Evolutionary conservation across 2,888 invertebrate species (phyloP), one percentile per base, ranked within the genome.

Genomic region (Allolobophora icterica): DNA sequence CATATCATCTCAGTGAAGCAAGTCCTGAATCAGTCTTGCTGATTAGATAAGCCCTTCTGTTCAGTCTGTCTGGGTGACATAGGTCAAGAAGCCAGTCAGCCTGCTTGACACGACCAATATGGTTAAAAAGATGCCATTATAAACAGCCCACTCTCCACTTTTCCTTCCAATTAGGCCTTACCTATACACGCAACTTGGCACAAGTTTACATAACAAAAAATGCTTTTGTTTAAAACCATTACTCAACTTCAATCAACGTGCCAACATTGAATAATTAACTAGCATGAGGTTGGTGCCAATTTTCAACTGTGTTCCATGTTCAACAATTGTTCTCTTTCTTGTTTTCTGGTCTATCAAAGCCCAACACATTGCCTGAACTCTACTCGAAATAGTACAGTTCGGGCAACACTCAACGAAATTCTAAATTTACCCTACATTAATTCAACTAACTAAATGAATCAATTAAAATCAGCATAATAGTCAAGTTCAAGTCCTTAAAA

Each of bases 21-120:
- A 45, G 90, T 30, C 52, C 35, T 45, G 90, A 34, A 35, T 90
- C 34, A 71, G 42, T 90, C 40, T 90, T 8, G 33, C 21, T 90
- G 90, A 33, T 30, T 90, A 42, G 71, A 71, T 71, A 71, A n/a
- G n/a, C 8, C 19, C 6, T 52, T 52, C 52, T 52, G 24, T 24
- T 24, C n/a, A n/a, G n/a, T 1, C 71, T n/a, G 71, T 71, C 52
- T 52, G 52, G 52, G 71, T 58, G 71, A 71, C 71, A 71, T 30
- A 71, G 71, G 71, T 71, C 71, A 71, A 71, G 71, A n/a, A 71
- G 71, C 71, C 71, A 71, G 71, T 71, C 71, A 71, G 71, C n/a
- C n/a, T 4, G 17, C 8, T 71, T n/a, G 71, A 71, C 71, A 71
- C 0, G n/a, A 71, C 71, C 71, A 71, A n/a, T 30, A 71, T n/a